phyloP scores from a whole-genome alignment of 2,888 invertebrate species.

The Catocala nupta region DNA sequence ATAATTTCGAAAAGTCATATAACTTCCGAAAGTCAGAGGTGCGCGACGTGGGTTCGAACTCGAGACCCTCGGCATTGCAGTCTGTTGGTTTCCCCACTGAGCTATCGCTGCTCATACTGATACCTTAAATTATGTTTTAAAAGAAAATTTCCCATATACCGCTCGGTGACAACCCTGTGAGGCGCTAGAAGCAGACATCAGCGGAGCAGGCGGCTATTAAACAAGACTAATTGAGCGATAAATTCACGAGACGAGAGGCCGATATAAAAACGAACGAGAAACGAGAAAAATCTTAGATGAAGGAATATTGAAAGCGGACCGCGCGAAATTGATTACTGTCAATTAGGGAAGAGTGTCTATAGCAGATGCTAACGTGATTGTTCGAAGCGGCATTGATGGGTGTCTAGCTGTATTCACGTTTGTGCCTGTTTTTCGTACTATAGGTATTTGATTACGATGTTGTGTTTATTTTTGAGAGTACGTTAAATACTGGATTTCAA shows the following conservation, averaged over 20 bases:
- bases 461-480: conserved; percentile 6
- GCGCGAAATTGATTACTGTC: conserved; percentile 85
- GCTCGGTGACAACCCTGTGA: conserved; percentile 72
- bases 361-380: conserved; percentile 75
- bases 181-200: conserved; percentile 85
- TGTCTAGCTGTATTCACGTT: conserved; percentile 35
- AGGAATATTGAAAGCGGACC: conserved; percentile 86
- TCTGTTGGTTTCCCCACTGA: too few species aligned
- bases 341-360: conserved; percentile 79
- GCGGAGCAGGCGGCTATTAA: conserved; percentile 87
- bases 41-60: too few species aligned
- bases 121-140: too few species aligned
- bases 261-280: conserved; percentile 81
- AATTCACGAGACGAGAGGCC: conserved; percentile 84
- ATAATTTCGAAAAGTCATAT: too few species aligned
- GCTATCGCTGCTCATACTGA: too few species aligned
- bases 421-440: conserved; percentile 31
- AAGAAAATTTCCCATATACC: conserved; percentile 3
- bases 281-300: conserved; percentile 79
- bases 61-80: too few species aligned
- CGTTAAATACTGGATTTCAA: too few species aligned
- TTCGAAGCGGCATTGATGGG: conserved; percentile 39
- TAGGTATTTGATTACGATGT: conserved; percentile 43
- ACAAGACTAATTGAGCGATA: conserved; percentile 89
- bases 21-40: too few species aligned